These are phyloP conservation scores for Odontocerum albicorne DNA, from an alignment of 2,888 invertebrate genomes.

Conservation along the genomic window DNA sequence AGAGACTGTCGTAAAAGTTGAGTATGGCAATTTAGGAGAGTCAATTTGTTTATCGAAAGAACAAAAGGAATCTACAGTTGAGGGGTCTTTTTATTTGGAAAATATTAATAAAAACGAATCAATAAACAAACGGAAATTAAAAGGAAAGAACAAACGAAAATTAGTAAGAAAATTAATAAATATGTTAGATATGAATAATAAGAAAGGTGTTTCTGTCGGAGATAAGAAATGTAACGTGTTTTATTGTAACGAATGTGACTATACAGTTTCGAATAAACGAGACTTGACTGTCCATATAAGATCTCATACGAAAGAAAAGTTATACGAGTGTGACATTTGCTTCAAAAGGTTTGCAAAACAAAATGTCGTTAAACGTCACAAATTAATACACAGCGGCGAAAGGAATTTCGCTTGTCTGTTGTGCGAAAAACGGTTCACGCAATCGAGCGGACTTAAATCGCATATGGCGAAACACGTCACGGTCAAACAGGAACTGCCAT, in stretches of 20 bases:
- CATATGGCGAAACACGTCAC: not conserved
- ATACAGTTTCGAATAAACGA: conserved; percentile 3
- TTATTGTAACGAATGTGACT: not conserved
- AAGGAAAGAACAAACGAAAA: no score
- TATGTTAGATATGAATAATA: no score
- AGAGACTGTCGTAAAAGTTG: no score
- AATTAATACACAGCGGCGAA: not conserved
- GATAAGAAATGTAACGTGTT: no score
- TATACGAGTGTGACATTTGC: conserved; percentile 4
- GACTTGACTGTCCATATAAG: not conserved
- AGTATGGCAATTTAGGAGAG: no score
- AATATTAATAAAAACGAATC: no score
- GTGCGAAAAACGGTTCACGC: conserved; percentile 1
- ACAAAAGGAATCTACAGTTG: no score
- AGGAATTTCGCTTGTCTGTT: conserved; percentile 1
- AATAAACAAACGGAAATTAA: no score
- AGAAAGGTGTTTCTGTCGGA: no score
- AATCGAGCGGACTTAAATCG: conserved; percentile 3
- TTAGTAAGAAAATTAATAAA: no score
- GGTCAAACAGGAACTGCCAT: not conserved
- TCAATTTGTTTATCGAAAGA: no score
- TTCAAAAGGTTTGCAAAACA: not conserved
- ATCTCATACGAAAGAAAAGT: not conserved
- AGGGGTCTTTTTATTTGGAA: no score
- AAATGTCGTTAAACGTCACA: conserved; percentile 1